These are phyloP conservation scores for Psilopsiagon aurifrons DNA, from an alignment of 2,113 vertebrate species.

Conservation along the genomic window DNA sequence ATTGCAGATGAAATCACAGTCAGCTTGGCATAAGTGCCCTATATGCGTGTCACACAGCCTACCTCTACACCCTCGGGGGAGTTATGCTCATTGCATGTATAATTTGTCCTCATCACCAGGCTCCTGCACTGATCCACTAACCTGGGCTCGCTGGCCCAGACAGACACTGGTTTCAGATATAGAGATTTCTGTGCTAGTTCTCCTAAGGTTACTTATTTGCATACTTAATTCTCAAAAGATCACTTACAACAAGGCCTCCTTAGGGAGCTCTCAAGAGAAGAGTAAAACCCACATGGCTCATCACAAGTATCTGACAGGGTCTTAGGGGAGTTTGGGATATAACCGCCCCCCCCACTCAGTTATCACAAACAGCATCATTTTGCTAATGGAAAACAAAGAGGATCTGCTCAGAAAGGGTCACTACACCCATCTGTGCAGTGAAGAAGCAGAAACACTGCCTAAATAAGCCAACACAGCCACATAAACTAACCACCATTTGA, in stretches of 20 bases:
- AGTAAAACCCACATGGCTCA: background rate
- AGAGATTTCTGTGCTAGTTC: background rate
- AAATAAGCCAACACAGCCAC: no score
- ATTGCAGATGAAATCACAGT: background rate
- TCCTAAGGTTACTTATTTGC: background rate
- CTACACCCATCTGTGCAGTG: no score
- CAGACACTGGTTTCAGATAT: fast-evolving
- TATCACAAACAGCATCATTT: no score
- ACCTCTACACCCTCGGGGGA: background rate
- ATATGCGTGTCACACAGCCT: fast-evolving
- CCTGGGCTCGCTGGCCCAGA: background rate
- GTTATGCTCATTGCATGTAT: fast-evolving
- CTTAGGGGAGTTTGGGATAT: background rate
- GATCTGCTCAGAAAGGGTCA: no score
- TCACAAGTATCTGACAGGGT: background rate
- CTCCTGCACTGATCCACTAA: background rate
- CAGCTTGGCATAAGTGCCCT: background rate
- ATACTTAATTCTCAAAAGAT: no score
- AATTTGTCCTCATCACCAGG: fast-evolving
- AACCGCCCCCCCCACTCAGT: no score
- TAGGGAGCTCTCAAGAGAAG: background rate
- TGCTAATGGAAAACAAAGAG: no score
- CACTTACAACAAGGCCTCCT: background rate
- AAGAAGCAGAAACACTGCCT: no score
- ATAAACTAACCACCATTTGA: no score